Percentiles rank a stretch among this genome's conserved stretches.
Conservation (phyloP, 92 coral and sea anemone species). For the Epizoanthus fatuus region DNA sequence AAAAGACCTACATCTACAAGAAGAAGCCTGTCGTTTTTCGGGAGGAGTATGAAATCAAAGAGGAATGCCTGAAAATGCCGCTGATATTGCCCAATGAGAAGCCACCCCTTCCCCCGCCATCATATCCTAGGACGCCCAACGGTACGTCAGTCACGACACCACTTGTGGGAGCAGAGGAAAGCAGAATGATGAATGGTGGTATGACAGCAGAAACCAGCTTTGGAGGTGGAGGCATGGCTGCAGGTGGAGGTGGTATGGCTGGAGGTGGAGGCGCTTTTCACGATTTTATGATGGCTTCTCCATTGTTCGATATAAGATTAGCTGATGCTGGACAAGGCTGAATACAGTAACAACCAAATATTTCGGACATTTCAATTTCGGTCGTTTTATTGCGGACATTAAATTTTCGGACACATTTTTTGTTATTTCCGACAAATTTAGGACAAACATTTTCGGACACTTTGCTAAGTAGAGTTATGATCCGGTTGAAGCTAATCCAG, state of each 20-base stretch:
- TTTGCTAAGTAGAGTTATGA: too few relatives aligned
- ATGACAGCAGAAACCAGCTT: slow-evolving; percentile 40
- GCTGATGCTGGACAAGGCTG: too few relatives aligned
- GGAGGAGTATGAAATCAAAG: slow-evolving; percentile 96
- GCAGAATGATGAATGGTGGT: slow-evolving; percentile 43
- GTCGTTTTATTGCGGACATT: too few relatives aligned
- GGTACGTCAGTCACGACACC: slow-evolving; percentile 84
- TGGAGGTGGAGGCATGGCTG: slow-evolving; percentile 5
- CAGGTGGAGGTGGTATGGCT: slow-evolving; percentile 58
- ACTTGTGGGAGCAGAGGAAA: slow-evolving; percentile 65
- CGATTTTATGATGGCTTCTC: too few relatives aligned
- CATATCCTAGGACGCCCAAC: slow-evolving; percentile 92
- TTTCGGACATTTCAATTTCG: too few relatives aligned
- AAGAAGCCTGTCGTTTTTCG: slow-evolving; percentile 97
- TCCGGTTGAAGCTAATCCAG: too few relatives aligned
- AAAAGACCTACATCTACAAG: slow-evolving; percentile 89
- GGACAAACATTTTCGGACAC: too few relatives aligned
- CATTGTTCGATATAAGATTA: too few relatives aligned
- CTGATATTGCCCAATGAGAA: slow-evolving; percentile 94
- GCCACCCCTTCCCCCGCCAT: slow-evolving; percentile 97
- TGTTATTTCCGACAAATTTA: too few relatives aligned
- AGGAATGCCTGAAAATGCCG: slow-evolving; percentile 88
- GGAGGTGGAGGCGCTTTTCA: too few relatives aligned
- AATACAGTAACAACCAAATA: too few relatives aligned
- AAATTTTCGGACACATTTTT: too few relatives aligned